Evolutionary conservation across 2,888 invertebrate species (phyloP).

Genomic region (Steinernema carpocapsae): DNA sequence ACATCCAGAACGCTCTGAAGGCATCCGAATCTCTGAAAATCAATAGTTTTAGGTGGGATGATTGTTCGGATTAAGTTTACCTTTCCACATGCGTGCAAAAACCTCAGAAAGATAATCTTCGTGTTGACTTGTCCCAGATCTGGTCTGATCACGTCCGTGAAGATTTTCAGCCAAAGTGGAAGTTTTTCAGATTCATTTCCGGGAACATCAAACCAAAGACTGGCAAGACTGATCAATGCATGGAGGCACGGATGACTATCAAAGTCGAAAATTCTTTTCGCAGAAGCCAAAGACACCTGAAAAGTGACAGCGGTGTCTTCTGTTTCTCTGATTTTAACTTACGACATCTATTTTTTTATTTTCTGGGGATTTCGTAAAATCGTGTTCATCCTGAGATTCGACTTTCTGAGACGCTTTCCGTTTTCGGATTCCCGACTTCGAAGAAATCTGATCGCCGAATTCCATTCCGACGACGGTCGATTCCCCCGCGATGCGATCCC

Average conservation of each 20-base stretch:
- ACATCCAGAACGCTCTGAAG: neutral
- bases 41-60: neutral
- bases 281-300: neutral
- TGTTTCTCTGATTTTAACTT: no score
- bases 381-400: neutral
- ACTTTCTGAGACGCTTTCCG: neutral
- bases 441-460: neutral
- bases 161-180: neutral
- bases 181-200: neutral
- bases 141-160: neutral
- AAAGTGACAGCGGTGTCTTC: no score
- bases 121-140: neutral
- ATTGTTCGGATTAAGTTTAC: neutral
- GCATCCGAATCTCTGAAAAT: neutral
- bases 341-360: no score
- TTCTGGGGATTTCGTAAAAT: no score
- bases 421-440: constrained; percentile 3
- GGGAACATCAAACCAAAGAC: neutral
- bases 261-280: neutral
- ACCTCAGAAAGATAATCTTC: neutral
- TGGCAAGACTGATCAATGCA: neutral
- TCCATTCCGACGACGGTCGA: neutral
- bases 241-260: neutral
- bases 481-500: constrained; percentile 1
- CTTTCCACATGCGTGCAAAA: neutral